Conservation (phyloP, 2,113 vertebrate genomes). For the Pangasianodon hypophthalmus region DNA sequence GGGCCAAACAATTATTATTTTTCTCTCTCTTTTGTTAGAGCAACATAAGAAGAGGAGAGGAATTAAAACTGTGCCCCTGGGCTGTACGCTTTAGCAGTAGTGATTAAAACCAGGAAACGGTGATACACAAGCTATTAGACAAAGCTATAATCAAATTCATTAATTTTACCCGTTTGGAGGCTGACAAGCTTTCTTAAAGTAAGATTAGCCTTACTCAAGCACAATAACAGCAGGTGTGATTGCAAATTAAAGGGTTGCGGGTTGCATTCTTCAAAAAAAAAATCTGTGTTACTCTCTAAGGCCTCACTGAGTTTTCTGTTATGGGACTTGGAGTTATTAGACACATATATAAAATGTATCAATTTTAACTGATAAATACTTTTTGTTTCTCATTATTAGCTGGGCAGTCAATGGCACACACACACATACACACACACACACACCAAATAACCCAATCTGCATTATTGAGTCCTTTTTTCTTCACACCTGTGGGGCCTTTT, state of each 20-base stretch:
- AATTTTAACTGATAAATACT: conserved; percentile 23
- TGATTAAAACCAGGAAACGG: conserved; percentile 99
- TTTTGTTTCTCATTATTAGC: conserved; percentile 16
- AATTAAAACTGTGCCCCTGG: conserved; percentile 95
- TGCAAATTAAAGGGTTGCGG: conserved; percentile 49
- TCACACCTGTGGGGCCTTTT: conserved; percentile 12
- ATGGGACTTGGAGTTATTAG: conserved; percentile 26
- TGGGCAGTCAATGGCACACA: neutral
- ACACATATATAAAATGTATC: conserved; percentile 27
- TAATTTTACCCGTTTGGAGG: conserved; percentile 92
- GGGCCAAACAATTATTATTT: conserved; percentile 89
- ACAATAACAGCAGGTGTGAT: conserved; percentile 52
- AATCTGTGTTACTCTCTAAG: neutral
- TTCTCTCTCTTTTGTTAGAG: conserved; percentile 90
- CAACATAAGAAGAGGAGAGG: conserved; percentile 80
- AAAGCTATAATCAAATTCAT: conserved; percentile 97
- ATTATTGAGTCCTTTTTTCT: conserved; percentile 18
- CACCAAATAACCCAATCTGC: neutral
- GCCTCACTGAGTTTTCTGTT: conserved; percentile 6
- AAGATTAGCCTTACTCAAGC: conserved; percentile 73
- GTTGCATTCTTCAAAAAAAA: conserved; percentile 35
- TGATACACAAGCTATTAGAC: conserved; percentile 94
- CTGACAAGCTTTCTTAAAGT: conserved; percentile 86
- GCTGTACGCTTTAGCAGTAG: conserved; percentile 89
- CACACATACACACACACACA: conserved; percentile 3